A percentile compares a stretch with the other conserved stretches of the same genome.
These are phyloP conservation scores for Lymantria dispar DNA, from an alignment of 2,888 invertebrate genomes.

Conservation along the genomic window DNA sequence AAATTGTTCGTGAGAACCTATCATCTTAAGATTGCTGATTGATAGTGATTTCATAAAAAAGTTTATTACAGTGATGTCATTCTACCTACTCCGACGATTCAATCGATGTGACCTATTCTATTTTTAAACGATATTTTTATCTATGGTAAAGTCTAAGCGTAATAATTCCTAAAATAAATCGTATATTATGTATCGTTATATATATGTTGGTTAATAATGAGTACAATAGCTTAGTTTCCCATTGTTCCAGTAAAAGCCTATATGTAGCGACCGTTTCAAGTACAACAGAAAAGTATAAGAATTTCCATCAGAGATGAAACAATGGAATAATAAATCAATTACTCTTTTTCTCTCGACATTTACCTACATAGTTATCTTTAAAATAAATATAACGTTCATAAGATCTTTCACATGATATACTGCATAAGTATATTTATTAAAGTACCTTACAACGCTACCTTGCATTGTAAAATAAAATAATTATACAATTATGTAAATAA, in stretches of 20 bases:
- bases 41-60: conserved; percentile 11
- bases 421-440: too few species aligned
- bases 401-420: too few species aligned
- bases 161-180: neutral
- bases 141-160: too few species aligned
- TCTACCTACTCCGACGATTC: neutral
- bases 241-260: conserved; percentile 26
- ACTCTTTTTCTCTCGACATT: conserved; percentile 4
- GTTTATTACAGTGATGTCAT: neutral
- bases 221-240: conserved; percentile 23
- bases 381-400: neutral
- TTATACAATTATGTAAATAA: too few species aligned
- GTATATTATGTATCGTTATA: neutral
- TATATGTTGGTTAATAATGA: neutral
- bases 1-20: conserved; percentile 30
- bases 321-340: conserved; percentile 23
- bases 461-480: too few species aligned
- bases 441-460: too few species aligned
- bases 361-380: neutral
- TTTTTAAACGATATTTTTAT: too few species aligned
- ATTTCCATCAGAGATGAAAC: conserved; percentile 22
- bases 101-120: too few species aligned
- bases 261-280: conserved; percentile 12
- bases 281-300: conserved; percentile 23
- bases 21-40: conserved; percentile 26